Evolutionary conservation across 2,888 invertebrate species (phyloP).

Genomic region (Orgyia antiqua): DNA sequence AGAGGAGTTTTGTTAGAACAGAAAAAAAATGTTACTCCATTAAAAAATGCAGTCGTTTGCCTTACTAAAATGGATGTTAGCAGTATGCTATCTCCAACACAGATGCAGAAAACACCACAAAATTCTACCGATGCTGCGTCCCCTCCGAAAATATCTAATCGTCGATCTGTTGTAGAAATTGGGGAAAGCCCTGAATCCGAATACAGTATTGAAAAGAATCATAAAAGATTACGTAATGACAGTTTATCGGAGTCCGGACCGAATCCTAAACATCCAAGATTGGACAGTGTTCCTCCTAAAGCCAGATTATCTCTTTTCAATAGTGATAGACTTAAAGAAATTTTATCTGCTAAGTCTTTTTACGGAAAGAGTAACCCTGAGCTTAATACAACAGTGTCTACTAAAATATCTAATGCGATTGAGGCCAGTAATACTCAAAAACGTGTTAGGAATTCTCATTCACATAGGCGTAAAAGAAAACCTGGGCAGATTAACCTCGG

Average conservation of each 20-base stretch:
- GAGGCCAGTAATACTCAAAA: slow-evolving; percentile 41
- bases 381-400: slow-evolving; percentile 44
- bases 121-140: slow-evolving; percentile 51
- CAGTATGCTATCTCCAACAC: slow-evolving; percentile 52
- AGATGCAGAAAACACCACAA: slow-evolving; percentile 67
- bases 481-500: slow-evolving; percentile 82
- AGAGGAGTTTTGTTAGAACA: slow-evolving; percentile 62
- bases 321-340: slow-evolving; percentile 62
- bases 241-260: slow-evolving; percentile 50
- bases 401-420: slow-evolving; percentile 53
- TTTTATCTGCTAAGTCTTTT: slow-evolving; percentile 74
- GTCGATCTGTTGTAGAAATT: slow-evolving; percentile 51
- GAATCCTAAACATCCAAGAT: slow-evolving; percentile 48
- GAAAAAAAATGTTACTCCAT: slow-evolving; percentile 50
- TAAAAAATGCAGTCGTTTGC: slow-evolving; percentile 47
- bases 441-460: slow-evolving; percentile 41
- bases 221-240: slow-evolving; percentile 59
- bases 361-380: slow-evolving; percentile 73
- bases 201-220: slow-evolving; percentile 56
- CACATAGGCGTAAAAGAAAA: slow-evolving; percentile 46
- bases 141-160: slow-evolving; percentile 57
- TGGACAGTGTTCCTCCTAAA: slow-evolving; percentile 63
- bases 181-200: slow-evolving; percentile 60
- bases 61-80: slow-evolving; percentile 60
- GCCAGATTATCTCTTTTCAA: slow-evolving; percentile 66